Evolutionary conservation across 2,797 vertebrate genomes (phyloP), one percentile per base, ranked within the genome.

Genomic region (Salarias fasciatus): DNA sequence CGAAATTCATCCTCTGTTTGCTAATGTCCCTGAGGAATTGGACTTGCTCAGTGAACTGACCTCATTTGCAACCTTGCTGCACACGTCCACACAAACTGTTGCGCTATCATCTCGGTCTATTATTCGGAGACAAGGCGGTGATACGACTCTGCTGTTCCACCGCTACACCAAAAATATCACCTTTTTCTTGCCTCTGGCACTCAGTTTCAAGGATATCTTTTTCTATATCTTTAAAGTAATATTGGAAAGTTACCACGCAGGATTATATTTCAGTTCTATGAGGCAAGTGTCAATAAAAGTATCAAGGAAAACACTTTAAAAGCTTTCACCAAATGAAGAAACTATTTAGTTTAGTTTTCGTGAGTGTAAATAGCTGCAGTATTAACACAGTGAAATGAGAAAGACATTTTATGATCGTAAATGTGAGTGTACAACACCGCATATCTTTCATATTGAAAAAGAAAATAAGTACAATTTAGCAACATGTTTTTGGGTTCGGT

Each of bases 51-150:
- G 50, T 41, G 36, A 72, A 53, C 29, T 77, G 75, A 80, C 73
- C 72, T 80, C 63, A 77, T 86, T 77, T 80, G 64, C 42, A 75
- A 74, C 64, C 69, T 63, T 31, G 18, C 50, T 64, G 53, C 51
- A 61, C 68, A 65, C 49, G 5, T 61, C 45, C 63, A 47, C 41
- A 58, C 47, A 67, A 72, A 44, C 53, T 40, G 12, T 58, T 36
- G 50, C 63, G 46, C 14, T 33, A 46, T 66, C 40, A 43, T 65
- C 60, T 43, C 5, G 56, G 47, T 81, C 51, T 52, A 57, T 67
- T 59, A 59, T 60, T 38, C n/a, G 30, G 33, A 55, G 11, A 48
- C 30, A 63, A 57, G 5, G 1, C 8, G n/a, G 15, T 31, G 10
- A 58, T 52, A 13, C 0, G 0, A 24, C 44, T 60, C 40, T 31